These are phyloP conservation scores for Nymphalis polychloros DNA, from an alignment of 2,888 invertebrate genomes.

Conservation along the genomic window DNA sequence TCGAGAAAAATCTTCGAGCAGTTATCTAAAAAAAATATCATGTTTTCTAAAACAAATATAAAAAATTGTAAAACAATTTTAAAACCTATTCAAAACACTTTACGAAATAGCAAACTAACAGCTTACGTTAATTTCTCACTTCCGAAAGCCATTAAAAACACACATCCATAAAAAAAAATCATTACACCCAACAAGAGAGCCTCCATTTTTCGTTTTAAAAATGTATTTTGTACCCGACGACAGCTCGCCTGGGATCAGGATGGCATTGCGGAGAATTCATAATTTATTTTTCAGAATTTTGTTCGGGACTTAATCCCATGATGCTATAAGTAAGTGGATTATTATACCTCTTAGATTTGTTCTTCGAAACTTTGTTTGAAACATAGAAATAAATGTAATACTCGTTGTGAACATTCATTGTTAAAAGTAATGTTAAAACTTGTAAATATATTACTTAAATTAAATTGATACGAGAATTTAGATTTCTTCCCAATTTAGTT, in stretches of 20 bases:
- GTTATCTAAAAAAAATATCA: too few species aligned
- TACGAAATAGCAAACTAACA: not conserved
- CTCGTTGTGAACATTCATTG: too few species aligned
- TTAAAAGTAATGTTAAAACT: too few species aligned
- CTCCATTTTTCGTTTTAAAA: conserved; percentile 13
- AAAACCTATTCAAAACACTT: too few species aligned
- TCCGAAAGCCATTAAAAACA: not conserved
- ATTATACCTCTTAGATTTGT: not conserved
- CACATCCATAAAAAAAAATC: not conserved
- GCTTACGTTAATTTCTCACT: not conserved
- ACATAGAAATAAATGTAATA: too few species aligned
- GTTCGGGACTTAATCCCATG: not conserved
- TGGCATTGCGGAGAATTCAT: conserved; percentile 5
- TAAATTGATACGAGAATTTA: too few species aligned
- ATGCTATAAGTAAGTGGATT: not conserved
- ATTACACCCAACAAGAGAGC: not conserved
- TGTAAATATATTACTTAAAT: too few species aligned
- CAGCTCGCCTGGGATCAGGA: conserved; percentile 8
- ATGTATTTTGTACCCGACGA: conserved; percentile 11
- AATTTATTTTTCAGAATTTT: conserved; percentile 10
- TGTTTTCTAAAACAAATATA: too few species aligned
- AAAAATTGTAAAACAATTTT: too few species aligned
- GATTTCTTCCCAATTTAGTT: too few species aligned
- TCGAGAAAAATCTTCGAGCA: too few species aligned
- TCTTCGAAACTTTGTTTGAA: not conserved